phyloP scores from a whole-genome alignment of 2,797 vertebrate genomes.

The Agapornis canus region DNA sequence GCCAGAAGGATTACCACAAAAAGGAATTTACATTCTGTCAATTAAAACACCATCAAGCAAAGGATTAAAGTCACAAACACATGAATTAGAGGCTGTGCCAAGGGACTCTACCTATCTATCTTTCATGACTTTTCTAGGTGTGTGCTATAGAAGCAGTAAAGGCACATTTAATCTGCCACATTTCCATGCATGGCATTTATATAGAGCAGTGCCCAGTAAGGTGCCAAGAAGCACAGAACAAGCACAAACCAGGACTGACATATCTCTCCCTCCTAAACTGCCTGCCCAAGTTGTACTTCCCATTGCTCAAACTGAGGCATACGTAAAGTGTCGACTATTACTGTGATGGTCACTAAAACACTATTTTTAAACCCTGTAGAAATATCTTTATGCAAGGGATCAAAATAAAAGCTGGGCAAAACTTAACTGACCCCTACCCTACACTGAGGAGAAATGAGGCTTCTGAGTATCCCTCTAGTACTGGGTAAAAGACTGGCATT shows the following conservation, averaged over 20 bases:
- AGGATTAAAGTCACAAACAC: constrained; percentile 62
- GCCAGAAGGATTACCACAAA: constrained; percentile 27
- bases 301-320: not conserved
- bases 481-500: not conserved
- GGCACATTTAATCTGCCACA: not conserved
- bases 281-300: not conserved
- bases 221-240: not conserved
- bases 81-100: constrained; percentile 15
- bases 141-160: not conserved
- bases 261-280: not conserved
- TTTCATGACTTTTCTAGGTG: constrained; percentile 5
- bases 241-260: not conserved
- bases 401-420: not conserved
- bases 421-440: too few relatives aligned
- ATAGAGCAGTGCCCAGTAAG: not conserved
- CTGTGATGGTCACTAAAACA: not conserved
- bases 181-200: not conserved
- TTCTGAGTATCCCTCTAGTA: not conserved
- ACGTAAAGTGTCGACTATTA: not conserved
- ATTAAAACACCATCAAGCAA: constrained; percentile 50
- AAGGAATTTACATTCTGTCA: constrained; percentile 51
- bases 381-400: not conserved
- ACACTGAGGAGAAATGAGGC: not conserved
- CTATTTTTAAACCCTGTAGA: not conserved
- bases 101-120: constrained; percentile 25